Percentiles rank a stretch among this genome's conserved stretches.
These are phyloP conservation scores for Euplagia quadripunctaria DNA, from an alignment of 2,888 invertebrate genomes.

Conservation along the genomic window DNA sequence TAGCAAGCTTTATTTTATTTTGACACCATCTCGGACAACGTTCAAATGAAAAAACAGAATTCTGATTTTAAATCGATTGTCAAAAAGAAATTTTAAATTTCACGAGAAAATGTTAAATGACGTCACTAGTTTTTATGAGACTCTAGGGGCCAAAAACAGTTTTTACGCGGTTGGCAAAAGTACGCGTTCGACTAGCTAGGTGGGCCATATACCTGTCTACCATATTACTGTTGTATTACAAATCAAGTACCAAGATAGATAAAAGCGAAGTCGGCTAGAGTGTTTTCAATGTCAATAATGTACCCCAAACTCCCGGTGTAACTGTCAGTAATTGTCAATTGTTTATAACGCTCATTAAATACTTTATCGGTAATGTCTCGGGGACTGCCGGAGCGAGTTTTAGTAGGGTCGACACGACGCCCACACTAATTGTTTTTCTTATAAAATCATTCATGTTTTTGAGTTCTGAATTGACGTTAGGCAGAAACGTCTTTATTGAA, in stretches of 20 bases:
- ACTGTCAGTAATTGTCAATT: slow-evolving; percentile 43
- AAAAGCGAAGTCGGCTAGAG: neutral
- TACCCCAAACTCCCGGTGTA: slow-evolving; percentile 5
- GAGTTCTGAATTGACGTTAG: neutral
- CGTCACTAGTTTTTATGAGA: neutral
- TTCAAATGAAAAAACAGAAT: neutral
- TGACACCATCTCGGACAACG: neutral
- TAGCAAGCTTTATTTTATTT: neutral
- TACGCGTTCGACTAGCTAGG: neutral
- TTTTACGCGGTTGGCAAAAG: too few species aligned
- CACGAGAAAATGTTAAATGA: neutral
- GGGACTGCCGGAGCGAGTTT: neutral
- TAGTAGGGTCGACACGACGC: slow-evolving; percentile 10
- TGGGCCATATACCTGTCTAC: neutral
- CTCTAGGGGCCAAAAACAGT: too few species aligned
- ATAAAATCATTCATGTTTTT: neutral
- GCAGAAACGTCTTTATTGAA: too few species aligned
- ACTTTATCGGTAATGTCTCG: slow-evolving; percentile 41
- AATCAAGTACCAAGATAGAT: neutral
- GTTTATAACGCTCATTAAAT: slow-evolving; percentile 47
- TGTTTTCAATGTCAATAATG: slow-evolving; percentile 14
- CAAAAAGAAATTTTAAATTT: neutral
- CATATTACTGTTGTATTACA: neutral
- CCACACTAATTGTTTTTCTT: neutral
- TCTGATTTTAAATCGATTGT: neutral